Base-by-base conservation (phyloP, 64 coral and sea anemone genomes). In the Dendrophyllia cribrosa region DNA sequence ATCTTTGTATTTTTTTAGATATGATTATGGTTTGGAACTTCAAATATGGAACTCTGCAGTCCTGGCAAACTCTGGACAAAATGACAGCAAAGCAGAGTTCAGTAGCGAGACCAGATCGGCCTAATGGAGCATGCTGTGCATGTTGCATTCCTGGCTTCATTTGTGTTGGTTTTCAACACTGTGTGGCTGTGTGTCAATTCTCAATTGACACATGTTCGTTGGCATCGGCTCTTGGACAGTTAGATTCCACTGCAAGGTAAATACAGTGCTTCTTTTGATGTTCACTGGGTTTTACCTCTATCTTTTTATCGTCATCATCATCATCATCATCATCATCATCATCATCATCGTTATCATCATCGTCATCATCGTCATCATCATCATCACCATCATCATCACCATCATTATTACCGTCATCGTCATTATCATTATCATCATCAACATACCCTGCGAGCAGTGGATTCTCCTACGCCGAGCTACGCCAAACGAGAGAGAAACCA, bases 171-270 rank as follows among this genome's bases (percentile, higher is more conserved):
- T 62, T 86, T 51, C 34, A 53, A 12, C 26, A 85, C 10, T 51
- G 19, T 77, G 82, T 92, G 4, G 91, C 73, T 74, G 91, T 84
- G 21, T 92, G 91, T 70, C 78, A 83, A 17, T 69, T 53, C 23
- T 46, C n/a, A 4, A 19, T 86, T 1, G 58, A 66, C 12, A 19
- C 58, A 59, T 86, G 80, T 22, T 87, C 82, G 0, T 84, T 92
- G 14, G 91, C 91, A 34, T 77, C 91, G 16, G 82, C 82, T 65
- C 82, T 92, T 9, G 91, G 91, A 25, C 83, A 92, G 48, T 26
- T 92, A 50, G 80, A 83, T 83, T 83, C 60, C 17, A 83, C 80
- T 14, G 44, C 80, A 9, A 83, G 66, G 80, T 83, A 67, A 22
- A 60, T 83, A 6, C 16, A 49, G 4, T 20, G 2, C 9, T 5